phyloP scores from a whole-genome alignment of 2,888 invertebrate genomes.

The Acrobasis repandana region DNA sequence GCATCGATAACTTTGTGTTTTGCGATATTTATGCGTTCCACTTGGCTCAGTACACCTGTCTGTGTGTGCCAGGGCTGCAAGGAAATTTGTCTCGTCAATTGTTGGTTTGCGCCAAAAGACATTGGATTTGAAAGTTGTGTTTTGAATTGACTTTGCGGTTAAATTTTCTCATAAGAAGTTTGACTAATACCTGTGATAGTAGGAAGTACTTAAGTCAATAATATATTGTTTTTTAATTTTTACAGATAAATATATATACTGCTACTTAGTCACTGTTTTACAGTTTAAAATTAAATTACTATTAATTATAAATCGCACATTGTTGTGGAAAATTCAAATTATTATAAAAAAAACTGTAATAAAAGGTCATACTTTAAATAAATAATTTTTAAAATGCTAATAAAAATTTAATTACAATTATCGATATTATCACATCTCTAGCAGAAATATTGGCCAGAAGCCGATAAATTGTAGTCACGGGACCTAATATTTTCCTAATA shows the following conservation, averaged over 20 bases:
- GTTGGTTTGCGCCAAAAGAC: constrained; percentile 34
- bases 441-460: constrained; percentile 31
- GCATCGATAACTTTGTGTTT: constrained; percentile 78
- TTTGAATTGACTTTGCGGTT: neutral
- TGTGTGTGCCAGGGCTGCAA: constrained; percentile 43
- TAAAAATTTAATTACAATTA: neutral
- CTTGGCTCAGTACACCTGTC: constrained; percentile 66
- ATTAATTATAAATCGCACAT: too few species aligned
- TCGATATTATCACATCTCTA: constrained; percentile 30
- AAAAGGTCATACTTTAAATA: neutral
- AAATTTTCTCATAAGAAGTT: neutral
- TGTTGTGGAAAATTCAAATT: too few species aligned
- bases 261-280: too few species aligned
- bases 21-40: constrained; percentile 72
- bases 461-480: constrained; percentile 32
- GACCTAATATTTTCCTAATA: constrained; percentile 32
- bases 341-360: too few species aligned
- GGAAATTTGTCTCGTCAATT: constrained; percentile 38
- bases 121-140: neutral
- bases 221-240: too few species aligned
- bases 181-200: neutral
- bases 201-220: too few species aligned
- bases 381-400: neutral
- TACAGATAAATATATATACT: too few species aligned
- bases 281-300: too few species aligned